A percentile compares a stretch with the other conserved stretches of the same genome.
Conservation (phyloP, 2,888 invertebrate genomes). For the Penaeus monodon region DNA sequence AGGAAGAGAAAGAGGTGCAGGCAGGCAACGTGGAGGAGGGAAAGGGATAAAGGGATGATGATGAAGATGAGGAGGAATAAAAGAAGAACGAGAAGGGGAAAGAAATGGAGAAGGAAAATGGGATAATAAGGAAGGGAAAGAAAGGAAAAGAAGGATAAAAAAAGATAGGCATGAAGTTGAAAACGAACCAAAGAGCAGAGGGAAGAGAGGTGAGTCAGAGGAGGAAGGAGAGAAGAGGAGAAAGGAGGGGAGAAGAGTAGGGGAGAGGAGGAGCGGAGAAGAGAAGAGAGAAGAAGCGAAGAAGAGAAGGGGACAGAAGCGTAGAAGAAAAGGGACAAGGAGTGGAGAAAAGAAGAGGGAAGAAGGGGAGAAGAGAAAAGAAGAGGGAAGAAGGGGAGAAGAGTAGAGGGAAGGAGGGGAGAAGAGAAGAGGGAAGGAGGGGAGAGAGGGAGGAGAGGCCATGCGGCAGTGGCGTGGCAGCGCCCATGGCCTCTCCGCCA, state of each 20-base stretch:
- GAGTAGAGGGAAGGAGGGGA: no score
- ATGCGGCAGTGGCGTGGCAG: no score
- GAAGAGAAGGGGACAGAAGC: not conserved
- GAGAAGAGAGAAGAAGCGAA: not conserved
- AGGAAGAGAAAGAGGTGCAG: no score
- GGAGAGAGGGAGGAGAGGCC: no score
- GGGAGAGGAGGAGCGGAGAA: not conserved
- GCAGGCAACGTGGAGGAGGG: no score
- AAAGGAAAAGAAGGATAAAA: not conserved
- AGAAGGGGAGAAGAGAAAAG: no score
- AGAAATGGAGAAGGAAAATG: no score
- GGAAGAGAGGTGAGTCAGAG: not conserved
- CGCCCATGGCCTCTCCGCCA: no score
- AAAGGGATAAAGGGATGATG: not conserved
- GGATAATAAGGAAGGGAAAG: no score
- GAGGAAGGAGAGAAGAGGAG: not conserved
- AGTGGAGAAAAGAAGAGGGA: no score
- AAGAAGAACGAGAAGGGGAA: not conserved
- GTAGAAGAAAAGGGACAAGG: not conserved
- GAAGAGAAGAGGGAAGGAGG: no score
- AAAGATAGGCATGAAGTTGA: not conserved
- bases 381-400: no score
- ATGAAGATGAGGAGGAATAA: not conserved
- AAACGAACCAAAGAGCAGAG: not conserved
- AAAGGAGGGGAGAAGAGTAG: not conserved